These are phyloP conservation scores for Parapristionchus giblindavisi DNA, from an alignment of 2,888 invertebrate species.

Conservation along the genomic window DNA sequence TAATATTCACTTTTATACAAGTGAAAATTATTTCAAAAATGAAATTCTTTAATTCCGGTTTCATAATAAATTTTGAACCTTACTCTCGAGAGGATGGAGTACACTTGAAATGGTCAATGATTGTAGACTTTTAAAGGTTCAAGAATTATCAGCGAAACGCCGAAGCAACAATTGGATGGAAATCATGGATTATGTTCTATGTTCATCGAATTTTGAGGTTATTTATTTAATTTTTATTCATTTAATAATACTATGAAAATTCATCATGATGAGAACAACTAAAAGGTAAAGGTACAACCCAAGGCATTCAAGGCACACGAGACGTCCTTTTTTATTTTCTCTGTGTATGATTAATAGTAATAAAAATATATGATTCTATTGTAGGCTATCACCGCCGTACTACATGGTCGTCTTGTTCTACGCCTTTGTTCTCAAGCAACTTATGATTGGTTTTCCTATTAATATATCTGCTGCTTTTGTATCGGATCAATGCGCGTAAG, in stretches of 20 bases:
- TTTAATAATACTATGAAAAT: no score
- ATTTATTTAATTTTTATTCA: not conserved
- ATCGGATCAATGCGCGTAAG: not conserved
- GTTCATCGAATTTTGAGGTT: slow-evolving; percentile 44
- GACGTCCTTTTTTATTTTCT: not conserved
- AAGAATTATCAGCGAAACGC: slow-evolving; percentile 40
- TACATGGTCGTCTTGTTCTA: slow-evolving; percentile 24
- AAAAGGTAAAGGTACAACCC: no score
- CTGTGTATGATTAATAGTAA: no score
- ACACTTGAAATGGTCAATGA: not conserved
- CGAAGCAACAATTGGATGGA: slow-evolving; percentile 21
- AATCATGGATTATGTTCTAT: slow-evolving; percentile 45
- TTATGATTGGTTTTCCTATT: not conserved
- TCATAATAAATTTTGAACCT: no score
- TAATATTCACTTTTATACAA: not conserved
- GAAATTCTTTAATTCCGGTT: no score
- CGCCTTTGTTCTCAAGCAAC: slow-evolving; percentile 9
- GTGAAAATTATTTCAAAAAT: not conserved
- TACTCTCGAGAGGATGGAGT: no score
- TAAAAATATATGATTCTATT: no score
- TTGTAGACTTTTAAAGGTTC: slow-evolving; percentile 40
- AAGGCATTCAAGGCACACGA: no score
- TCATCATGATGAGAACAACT: no score
- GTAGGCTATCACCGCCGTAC: slow-evolving; percentile 1
- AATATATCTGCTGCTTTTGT: not conserved